Evolutionary conservation across 2,888 invertebrate species (phyloP), one percentile per base, ranked within the genome.

Genomic region (Hirtodrosophila duncani): DNA sequence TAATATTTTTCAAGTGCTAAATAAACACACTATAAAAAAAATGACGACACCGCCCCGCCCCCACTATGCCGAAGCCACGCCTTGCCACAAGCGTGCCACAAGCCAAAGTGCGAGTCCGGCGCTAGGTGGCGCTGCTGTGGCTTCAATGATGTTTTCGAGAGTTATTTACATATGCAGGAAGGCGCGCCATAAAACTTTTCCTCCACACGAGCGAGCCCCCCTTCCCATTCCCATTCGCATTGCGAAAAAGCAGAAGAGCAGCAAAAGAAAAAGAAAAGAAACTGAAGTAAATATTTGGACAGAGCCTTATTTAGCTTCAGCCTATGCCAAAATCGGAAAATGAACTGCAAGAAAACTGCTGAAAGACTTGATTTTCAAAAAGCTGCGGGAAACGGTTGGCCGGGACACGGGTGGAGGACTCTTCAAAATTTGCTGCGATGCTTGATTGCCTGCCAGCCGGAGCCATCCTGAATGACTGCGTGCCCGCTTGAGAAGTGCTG

Each of bases 1-100:
- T 78, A 81, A 81, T 83, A 81, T 82, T 83, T 82, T 79, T 74
- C 74, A 82, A 83, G 83, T 83, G 83, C 80, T 74, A 74, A 70
- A 72, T 77, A 83, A 83, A 83, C 82, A 82, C 80, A 81, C 71
- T 71, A 78, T 69, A 68, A 75, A 77, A 67, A 63, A 62, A 57
- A 39, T 34, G n/a, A n/a, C n/a, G n/a, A n/a, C n/a, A n/a, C n/a
- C n/a, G n/a, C n/a, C n/a, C 9, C 33, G 27, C 18, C 38, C 27
- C 27, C n/a, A 21, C 33, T 11, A 14, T 43, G 31, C 37, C 37
- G 18, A 38, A 57, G 42, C 37, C 43, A 30, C 30, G 29, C 39
- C 26, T 43, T 41, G 16, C 37, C 27, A 29, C 8, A 37, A 31
- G 33, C 16, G 23, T 39, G 29, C 27, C 57, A 33, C 13, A 14